Percentiles rank a stretch among this genome's conserved stretches.
Conservation (phyloP, 2,888 invertebrate genomes). For the Bombylius discolor region DNA sequence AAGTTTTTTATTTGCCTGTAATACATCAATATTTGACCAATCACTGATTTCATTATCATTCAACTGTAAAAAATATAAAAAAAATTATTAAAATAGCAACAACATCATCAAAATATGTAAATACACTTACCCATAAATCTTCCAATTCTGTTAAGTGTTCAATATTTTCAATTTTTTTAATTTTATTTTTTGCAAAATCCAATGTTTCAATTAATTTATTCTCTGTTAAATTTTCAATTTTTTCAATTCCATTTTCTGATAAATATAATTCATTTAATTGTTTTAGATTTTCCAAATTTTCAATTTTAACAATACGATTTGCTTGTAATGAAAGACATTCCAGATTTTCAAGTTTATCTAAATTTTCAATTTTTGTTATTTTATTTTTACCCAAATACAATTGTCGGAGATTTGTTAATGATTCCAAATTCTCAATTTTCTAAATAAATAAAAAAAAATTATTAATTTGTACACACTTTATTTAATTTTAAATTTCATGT, state of each 20-base stretch:
- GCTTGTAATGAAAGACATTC: constrained; percentile 78
- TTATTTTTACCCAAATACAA: constrained; percentile 92
- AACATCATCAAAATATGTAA: background rate
- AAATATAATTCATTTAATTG: constrained; percentile 79
- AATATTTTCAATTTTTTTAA: constrained; percentile 66
- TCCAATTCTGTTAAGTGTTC: constrained; percentile 62
- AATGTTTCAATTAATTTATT: constrained; percentile 67
- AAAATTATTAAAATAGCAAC: background rate
- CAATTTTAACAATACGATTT: constrained; percentile 77
- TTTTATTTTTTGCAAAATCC: constrained; percentile 80
- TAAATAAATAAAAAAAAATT: constrained; percentile 32
- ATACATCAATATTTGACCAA: constrained; percentile 70
- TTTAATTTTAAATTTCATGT: background rate
- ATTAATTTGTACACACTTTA: background rate
- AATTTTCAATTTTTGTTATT: constrained; percentile 71
- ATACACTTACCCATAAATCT: constrained; percentile 79
- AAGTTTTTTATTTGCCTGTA: constrained; percentile 54
- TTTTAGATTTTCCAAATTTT: constrained; percentile 61
- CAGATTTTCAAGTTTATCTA: constrained; percentile 58
- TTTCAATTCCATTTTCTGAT: constrained; percentile 81
- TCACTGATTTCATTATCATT: constrained; percentile 80
- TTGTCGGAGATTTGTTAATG: constrained; percentile 57
- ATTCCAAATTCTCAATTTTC: constrained; percentile 77
- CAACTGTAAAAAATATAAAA: constrained; percentile 43
- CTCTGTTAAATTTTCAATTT: constrained; percentile 60